Conservation (phyloP, 2,113 vertebrate species). For the Nipponia nippon region DNA sequence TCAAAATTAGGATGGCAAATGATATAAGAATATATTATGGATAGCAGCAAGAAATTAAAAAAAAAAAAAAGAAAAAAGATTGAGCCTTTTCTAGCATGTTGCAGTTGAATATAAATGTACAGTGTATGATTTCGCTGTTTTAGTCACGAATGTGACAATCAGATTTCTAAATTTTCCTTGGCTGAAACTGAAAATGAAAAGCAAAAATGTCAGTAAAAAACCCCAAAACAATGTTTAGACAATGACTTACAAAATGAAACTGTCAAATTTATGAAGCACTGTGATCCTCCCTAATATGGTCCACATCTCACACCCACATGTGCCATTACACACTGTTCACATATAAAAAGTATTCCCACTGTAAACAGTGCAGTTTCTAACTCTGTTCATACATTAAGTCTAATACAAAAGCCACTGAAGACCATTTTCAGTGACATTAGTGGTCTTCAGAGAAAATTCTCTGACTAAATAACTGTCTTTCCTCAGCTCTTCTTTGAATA, state of each 20-base stretch:
- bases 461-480: neutral
- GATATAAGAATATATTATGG: neutral
- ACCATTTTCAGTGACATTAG: neutral
- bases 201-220: neutral
- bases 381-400: neutral
- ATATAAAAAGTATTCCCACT: neutral
- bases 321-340: neutral
- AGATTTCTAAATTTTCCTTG: neutral
- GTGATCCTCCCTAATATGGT: neutral
- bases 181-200: neutral
- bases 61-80: neutral
- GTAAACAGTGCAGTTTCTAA: neutral
- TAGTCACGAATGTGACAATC: neutral
- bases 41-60: neutral
- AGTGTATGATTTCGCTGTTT: neutral
- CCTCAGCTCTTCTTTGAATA: neutral
- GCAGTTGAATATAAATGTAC: neutral
- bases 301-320: neutral
- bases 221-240: neutral
- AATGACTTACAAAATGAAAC: neutral
- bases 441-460: neutral
- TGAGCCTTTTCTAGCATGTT: neutral
- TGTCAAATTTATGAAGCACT: neutral
- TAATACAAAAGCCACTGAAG: neutral
- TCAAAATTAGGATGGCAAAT: neutral